A percentile compares a stretch with the other conserved stretches of the same genome.
Evolutionary conservation across 2,888 invertebrate species (phyloP).

Genomic region (Drosophila cognata): DNA sequence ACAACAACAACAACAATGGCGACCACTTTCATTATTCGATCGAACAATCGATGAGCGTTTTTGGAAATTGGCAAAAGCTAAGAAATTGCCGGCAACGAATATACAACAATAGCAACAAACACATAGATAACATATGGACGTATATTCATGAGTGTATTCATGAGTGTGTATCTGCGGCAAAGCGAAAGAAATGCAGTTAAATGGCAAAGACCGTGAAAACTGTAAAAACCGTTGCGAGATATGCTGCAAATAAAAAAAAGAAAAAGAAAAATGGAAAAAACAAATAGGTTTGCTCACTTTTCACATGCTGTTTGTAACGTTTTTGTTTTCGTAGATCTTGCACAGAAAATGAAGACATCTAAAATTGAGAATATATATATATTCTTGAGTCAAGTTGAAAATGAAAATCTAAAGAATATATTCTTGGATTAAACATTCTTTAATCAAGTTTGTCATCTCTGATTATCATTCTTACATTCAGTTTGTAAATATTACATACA

Average conservation of each 20-base stretch:
- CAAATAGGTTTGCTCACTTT: constrained; percentile 1
- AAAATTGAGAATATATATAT: neutral
- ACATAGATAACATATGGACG: neutral
- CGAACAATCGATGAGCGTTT: constrained; percentile 64
- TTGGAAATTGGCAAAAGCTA: constrained; percentile 57
- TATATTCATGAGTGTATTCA: constrained; percentile 8
- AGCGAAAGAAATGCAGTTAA: constrained; percentile 44
- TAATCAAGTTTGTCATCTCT: neutral
- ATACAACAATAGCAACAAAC: constrained; percentile 16
- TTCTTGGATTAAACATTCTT: neutral
- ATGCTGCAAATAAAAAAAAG: constrained; percentile 7
- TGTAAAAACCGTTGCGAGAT: constrained; percentile 16
- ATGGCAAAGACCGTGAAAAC: constrained; percentile 65
- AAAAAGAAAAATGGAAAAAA: neutral
- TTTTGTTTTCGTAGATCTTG: neutral
- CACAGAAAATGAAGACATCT: neutral
- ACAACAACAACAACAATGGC: constrained; percentile 11
- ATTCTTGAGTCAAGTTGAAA: neutral
- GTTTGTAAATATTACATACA: neutral
- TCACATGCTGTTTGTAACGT: neutral
- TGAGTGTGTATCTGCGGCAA: constrained; percentile 18
- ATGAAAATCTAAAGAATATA: neutral
- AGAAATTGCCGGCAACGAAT: constrained; percentile 53
- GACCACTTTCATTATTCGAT: constrained; percentile 74
- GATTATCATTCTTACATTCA: neutral